phyloP scores from a whole-genome alignment of 2,797 vertebrate genomes.

The Malurus splendens region DNA sequence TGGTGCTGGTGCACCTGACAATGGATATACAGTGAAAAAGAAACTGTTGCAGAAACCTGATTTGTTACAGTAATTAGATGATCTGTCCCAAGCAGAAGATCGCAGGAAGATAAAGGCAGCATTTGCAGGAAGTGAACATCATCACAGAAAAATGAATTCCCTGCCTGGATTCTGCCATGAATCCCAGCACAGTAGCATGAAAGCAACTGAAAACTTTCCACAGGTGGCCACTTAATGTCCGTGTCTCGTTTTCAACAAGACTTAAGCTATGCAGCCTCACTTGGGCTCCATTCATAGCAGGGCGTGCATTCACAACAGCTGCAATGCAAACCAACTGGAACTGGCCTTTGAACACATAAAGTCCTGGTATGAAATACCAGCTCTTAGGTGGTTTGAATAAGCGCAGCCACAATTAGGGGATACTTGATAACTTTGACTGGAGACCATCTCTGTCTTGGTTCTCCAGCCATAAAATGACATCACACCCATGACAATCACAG shows the following conservation, averaged over 20 bases:
- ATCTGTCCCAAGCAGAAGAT: neutral
- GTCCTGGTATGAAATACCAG: slow-evolving; percentile 19
- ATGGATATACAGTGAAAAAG: neutral
- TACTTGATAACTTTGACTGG: neutral
- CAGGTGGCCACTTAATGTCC: slow-evolving; percentile 43
- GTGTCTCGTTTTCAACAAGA: neutral
- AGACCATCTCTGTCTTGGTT: neutral
- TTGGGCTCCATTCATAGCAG: slow-evolving; percentile 29
- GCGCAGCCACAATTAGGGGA: neutral
- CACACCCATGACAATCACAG: neutral
- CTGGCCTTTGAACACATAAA: slow-evolving; percentile 28
- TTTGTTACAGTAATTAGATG: neutral
- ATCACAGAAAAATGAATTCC: neutral
- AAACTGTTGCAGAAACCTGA: neutral
- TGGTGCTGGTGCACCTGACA: neutral
- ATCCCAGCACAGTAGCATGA: neutral
- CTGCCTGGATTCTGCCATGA: neutral
- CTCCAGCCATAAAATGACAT: neutral
- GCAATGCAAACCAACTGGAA: slow-evolving; percentile 32
- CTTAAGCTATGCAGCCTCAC: slow-evolving; percentile 14
- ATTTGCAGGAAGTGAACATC: neutral
- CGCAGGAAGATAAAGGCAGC: neutral
- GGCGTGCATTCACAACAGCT: slow-evolving; percentile 1
- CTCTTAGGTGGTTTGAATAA: slow-evolving; percentile 12
- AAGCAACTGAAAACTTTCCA: slow-evolving; percentile 31